A percentile compares a stretch with the other conserved stretches of the same genome.
These are phyloP conservation scores for Pemphredon lugubris DNA, from an alignment of 2,888 invertebrate species.

Conservation along the genomic window DNA sequence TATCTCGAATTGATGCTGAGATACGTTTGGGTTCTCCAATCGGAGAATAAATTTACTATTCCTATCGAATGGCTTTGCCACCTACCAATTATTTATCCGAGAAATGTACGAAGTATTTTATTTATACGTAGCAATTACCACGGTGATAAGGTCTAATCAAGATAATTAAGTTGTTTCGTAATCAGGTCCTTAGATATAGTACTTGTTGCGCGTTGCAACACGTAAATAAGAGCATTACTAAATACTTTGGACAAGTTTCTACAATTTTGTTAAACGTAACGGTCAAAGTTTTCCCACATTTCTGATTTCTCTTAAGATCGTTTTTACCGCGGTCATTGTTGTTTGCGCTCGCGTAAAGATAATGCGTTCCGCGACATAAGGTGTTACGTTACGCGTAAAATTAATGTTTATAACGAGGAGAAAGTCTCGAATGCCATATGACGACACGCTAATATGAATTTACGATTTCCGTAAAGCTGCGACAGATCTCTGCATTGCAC, in stretches of 20 bases:
- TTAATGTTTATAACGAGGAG: conserved; percentile 33
- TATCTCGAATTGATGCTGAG: not conserved
- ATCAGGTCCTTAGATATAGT: no score
- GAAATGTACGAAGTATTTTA: not conserved
- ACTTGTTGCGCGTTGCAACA: no score
- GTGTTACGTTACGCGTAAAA: conserved; percentile 36
- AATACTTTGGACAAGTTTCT: no score
- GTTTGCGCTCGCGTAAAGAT: not conserved
- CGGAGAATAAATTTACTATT: not conserved
- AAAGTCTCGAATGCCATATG: conserved; percentile 36
- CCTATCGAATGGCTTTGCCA: not conserved
- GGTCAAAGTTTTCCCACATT: no score
- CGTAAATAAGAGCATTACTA: no score
- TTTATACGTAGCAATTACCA: not conserved
- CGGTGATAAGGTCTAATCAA: not conserved
- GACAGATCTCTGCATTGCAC: not conserved
- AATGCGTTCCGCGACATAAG: conserved; percentile 6
- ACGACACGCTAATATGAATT: conserved; percentile 4
- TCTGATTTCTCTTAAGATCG: not conserved
- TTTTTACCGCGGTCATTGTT: not conserved
- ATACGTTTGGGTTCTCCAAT: not conserved
- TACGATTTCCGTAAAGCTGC: conserved; percentile 8
- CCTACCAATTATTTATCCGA: not conserved
- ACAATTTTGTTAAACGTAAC: no score
- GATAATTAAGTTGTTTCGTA: no score